These are phyloP conservation scores for Eupithecia subumbrata DNA, from an alignment of 2,888 invertebrate genomes.

Conservation along the genomic window DNA sequence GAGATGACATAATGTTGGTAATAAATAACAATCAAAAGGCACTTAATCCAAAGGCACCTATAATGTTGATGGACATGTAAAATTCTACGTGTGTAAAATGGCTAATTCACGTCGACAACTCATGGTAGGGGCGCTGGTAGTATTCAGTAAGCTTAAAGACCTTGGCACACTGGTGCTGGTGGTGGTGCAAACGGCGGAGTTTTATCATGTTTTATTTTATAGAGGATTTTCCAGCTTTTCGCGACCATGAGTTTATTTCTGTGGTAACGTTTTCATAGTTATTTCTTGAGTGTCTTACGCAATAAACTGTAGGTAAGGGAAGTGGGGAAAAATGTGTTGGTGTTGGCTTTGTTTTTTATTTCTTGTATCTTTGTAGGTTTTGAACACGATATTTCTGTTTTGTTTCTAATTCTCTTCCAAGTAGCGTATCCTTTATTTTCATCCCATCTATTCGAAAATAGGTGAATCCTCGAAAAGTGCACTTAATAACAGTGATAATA, in stretches of 20 bases:
- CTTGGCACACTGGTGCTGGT: conserved; percentile 20
- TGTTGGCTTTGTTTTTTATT: conserved; percentile 3
- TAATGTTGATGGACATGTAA: background rate
- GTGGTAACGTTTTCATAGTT: conserved; percentile 21
- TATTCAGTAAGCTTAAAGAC: conserved; percentile 20
- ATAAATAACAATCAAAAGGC: no score
- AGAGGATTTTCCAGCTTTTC: conserved; percentile 27
- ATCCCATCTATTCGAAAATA: no score
- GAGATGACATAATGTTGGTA: background rate
- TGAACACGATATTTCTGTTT: background rate
- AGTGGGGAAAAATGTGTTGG: conserved; percentile 1
- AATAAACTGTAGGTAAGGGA: conserved; percentile 12
- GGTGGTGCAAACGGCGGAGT: background rate
- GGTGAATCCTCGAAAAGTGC: no score
- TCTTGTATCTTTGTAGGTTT: background rate
- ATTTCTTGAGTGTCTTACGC: conserved; percentile 24
- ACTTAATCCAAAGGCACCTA: background rate
- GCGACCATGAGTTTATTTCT: conserved; percentile 19
- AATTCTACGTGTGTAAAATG: background rate
- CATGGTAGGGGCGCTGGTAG: background rate
- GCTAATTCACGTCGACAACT: background rate
- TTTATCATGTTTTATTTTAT: conserved; percentile 33
- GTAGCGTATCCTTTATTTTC: background rate
- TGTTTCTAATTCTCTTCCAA: background rate
- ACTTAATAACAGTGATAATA: no score